phyloP scores from a whole-genome alignment of 2,797 vertebrate genomes.

The Platyrinchus mystaceus region DNA sequence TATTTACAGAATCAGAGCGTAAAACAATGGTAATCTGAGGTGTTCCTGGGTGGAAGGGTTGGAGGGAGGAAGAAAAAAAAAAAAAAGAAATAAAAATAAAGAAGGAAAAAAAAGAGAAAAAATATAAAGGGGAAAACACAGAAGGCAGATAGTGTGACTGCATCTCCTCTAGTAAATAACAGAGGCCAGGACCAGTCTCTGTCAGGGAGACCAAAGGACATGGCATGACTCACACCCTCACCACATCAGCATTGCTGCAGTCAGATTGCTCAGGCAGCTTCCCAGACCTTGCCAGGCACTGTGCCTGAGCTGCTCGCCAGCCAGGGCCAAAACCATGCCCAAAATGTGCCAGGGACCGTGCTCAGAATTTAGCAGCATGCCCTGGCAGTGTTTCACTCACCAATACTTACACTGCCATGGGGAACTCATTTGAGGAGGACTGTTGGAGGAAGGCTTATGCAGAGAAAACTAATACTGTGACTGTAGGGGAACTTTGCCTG shows the following conservation, averaged over 20 bases:
- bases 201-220: neutral
- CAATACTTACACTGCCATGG: neutral
- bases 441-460: neutral
- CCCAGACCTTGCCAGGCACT: neutral
- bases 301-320: fast-evolving
- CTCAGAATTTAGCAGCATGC: neutral
- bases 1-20: neutral
- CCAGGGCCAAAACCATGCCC: neutral
- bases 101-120: fast-evolving
- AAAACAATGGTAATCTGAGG: neutral
- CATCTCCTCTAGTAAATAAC: neutral
- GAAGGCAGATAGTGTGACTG: neutral
- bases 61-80: too few relatives aligned
- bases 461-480: neutral
- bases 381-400: neutral
- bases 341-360: neutral
- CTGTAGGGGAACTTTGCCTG: neutral
- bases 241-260: neutral
- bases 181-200: neutral
- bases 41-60: fast-evolving
- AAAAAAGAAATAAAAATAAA: too few relatives aligned
- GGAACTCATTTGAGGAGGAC: neutral
- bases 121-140: fast-evolving
- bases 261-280: neutral
- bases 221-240: neutral